Percentiles rank a stretch among this genome's conserved stretches.
These are phyloP conservation scores for Lacerta bilineata DNA, from an alignment of 2,797 vertebrate species.

Conservation along the genomic window DNA sequence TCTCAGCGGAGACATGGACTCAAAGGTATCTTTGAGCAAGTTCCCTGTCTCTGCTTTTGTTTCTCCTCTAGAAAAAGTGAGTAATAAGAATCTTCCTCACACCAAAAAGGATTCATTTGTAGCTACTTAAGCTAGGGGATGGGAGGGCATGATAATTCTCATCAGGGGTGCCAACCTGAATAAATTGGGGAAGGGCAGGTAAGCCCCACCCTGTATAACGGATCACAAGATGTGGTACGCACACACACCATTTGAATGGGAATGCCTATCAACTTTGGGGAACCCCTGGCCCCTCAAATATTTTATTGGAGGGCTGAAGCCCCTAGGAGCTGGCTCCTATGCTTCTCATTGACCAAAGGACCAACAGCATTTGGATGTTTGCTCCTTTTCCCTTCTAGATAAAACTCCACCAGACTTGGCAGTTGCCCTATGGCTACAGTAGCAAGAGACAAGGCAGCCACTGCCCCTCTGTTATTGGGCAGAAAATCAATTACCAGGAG, in stretches of 20 bases:
- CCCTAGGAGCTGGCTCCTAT: no score
- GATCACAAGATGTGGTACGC: no score
- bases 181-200: no score
- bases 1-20: neutral
- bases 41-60: neutral
- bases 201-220: no score
- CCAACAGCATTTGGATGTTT: neutral
- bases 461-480: neutral
- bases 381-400: neutral
- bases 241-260: no score
- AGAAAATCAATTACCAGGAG: neutral
- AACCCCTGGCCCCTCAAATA: no score
- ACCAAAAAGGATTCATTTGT: neutral
- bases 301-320: no score
- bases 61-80: neutral
- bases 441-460: neutral
- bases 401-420: neutral
- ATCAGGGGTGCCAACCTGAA: no score
- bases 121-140: neutral
- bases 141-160: neutral
- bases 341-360: neutral
- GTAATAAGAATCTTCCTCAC: neutral
- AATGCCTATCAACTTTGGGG: no score
- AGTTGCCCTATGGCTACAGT: neutral
- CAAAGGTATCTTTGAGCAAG: neutral